Evolutionary conservation across 2,113 vertebrate species (phyloP), one percentile per base, ranked within the genome.

Genomic region (Calidris pugnax): DNA sequence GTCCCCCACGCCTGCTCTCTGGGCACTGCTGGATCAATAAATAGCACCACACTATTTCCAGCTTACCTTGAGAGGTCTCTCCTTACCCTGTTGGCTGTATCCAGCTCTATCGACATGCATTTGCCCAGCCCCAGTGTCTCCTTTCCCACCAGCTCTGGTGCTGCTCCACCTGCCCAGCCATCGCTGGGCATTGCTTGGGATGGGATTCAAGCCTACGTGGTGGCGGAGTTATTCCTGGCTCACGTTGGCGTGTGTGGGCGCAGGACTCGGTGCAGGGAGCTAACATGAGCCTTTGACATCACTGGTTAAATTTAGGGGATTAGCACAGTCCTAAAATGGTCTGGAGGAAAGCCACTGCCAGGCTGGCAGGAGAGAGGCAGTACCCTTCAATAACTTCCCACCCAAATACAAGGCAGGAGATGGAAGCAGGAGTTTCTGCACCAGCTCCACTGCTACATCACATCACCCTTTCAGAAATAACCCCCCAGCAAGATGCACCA

Each of bases 211-310:
- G n/a, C 21, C 35, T 43, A 4, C 0, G 0, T 76, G 48, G 69
- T 72, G 62, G 53, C 67, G 66, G 66, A 91, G 56, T 72, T 91
- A 85, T 95, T 95, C 51, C 60, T 92, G 87, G 48, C 82, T 84
- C 32, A 17, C 4, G 1, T 17, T 2, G 0, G 56, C 0, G 4
- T 89, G 77, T 68, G 91, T 91, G 91, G 93, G 80, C 2, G 35
- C 32, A 66, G 63, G 45, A 53, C 68, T 67, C 4, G 0, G 2
- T 48, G n/a, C 56, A 48, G 56, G 47, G 47, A 92, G 60, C 76
- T 84, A 87, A 95, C 30, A 35, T 15, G 51, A 92, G 80, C 80
- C 56, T 89, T 95, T 85, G 93, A 95, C 93, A 95, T 95, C 86
- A 81, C 51, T 67, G 85, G 80, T 94, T 89, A 95, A 87, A 94